Base-by-base conservation (phyloP, 2,888 invertebrate genomes). In the Drosophila antonietae region DNA sequence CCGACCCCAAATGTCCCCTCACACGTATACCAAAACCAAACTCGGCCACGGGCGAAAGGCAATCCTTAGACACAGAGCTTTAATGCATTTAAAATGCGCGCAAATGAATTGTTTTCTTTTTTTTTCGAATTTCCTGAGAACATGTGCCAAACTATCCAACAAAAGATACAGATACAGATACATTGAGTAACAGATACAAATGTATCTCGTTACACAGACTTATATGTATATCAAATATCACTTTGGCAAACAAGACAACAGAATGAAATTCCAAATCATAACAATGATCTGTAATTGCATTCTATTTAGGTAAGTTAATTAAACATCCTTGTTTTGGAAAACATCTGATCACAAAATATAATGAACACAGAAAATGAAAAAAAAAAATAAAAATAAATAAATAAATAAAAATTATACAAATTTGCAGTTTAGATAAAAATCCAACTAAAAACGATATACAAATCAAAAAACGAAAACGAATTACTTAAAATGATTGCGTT, bases 261-360 rank as follows among this genome's bases (percentile, higher is more conserved):
- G 69, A 52, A 76, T 57, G 41, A 64, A 79, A 68, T 62, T 76
- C 57, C 57, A 68, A 63, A 57, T 73, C 66, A 67, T 66, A 18
- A 35, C 18, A 18, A 64, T 65, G 33, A 65, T 66, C 47, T 55
- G 39, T 47, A 55, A 47, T 80, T 82, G 63, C 67, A 78, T 69
- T 78, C 70, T 68, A 66, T 69, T 70, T 73, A 76, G 60, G 72
- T 83, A 87, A 76, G 85, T 84, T 88, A 61, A 31, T 92, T 91
- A 89, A 89, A 78, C 92, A 92, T 92, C 92, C 91, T 92, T 71
- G 80, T 84, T 92, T 92, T 77, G 66, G 64, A 87, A 91, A 90
- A 91, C 81, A 89, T 92, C 92, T 92, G 92, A 92, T 92, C 92
- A 92, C 92, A 92, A 88, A 73, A 71, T 64, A 78, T 75, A 75